A percentile compares a stretch with the other conserved stretches of the same genome.
These are phyloP conservation scores for Andinoacara biseriatus DNA, from an alignment of 2,113 vertebrate species.

Conservation along the genomic window DNA sequence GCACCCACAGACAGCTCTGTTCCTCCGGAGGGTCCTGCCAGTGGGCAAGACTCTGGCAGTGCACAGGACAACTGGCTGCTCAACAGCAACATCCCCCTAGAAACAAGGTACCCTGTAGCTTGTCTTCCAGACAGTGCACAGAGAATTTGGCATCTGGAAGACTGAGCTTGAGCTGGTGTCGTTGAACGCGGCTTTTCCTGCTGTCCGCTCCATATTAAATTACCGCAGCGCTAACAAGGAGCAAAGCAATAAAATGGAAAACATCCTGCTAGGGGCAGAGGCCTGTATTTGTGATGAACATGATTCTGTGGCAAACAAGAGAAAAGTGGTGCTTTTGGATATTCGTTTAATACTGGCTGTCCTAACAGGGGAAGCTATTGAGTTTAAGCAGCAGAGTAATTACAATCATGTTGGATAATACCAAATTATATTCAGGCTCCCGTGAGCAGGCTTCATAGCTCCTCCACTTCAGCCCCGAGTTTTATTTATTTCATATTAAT, in stretches of 20 bases:
- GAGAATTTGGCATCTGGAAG: slow-evolving; percentile 26
- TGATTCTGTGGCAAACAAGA: slow-evolving; percentile 70
- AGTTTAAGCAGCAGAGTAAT: slow-evolving; percentile 64
- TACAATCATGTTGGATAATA: slow-evolving; percentile 61
- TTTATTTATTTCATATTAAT: slow-evolving; percentile 76
- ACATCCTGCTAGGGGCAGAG: slow-evolving; percentile 49
- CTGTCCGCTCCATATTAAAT: slow-evolving; percentile 48
- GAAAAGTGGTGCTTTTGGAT: slow-evolving; percentile 70
- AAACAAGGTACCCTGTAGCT: slow-evolving; percentile 88
- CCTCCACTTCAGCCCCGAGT: slow-evolving; percentile 41
- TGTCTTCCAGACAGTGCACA: neutral
- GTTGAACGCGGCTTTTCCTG: slow-evolving; percentile 43
- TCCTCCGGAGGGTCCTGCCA: slow-evolving; percentile 87
- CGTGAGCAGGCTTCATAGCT: slow-evolving; percentile 34
- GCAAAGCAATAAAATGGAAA: slow-evolving; percentile 48
- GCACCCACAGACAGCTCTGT: slow-evolving; percentile 93
- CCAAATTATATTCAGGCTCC: slow-evolving; percentile 55
- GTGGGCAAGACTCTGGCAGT: slow-evolving; percentile 86
- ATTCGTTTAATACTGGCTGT: slow-evolving; percentile 26
- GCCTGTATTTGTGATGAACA: slow-evolving; percentile 66
- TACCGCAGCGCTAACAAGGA: slow-evolving; percentile 39
- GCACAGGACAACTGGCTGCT: slow-evolving; percentile 98
- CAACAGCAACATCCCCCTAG: slow-evolving; percentile 98
- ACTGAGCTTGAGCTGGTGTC: slow-evolving; percentile 34
- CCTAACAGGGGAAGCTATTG: slow-evolving; percentile 38